Conservation (phyloP, 2,888 invertebrate species). For the Orchestes rusci region DNA sequence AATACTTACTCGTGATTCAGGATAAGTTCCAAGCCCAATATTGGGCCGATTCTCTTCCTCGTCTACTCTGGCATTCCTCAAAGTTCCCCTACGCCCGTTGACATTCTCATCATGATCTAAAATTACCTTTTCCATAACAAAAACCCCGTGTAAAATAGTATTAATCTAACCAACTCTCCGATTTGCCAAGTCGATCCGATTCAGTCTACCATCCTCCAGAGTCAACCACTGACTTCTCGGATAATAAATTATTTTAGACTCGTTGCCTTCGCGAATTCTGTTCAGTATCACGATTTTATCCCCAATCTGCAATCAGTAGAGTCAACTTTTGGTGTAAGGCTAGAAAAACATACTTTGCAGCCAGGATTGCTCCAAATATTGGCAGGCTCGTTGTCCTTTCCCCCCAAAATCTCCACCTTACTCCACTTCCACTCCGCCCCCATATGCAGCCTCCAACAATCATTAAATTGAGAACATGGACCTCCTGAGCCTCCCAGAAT, state of each 20-base stretch:
- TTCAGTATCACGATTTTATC: slow-evolving; percentile 71
- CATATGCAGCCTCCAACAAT: slow-evolving; percentile 85
- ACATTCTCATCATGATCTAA: slow-evolving; percentile 65
- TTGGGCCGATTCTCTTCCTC: too few species aligned
- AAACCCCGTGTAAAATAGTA: too few species aligned
- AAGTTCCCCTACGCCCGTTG: slow-evolving; percentile 60
- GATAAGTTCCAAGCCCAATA: too few species aligned
- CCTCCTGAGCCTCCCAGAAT: slow-evolving; percentile 85
- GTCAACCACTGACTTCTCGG: slow-evolving; percentile 34
- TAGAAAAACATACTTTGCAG: slow-evolving; percentile 54
- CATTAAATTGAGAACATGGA: slow-evolving; percentile 72
- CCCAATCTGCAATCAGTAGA: slow-evolving; percentile 48
- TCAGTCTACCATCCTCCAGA: slow-evolving; percentile 31
- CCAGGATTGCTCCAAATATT: slow-evolving; percentile 93
- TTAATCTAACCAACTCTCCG: slow-evolving; percentile 38
- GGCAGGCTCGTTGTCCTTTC: slow-evolving; percentile 72
- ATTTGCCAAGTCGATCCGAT: slow-evolving; percentile 34
- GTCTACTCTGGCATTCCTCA: too few species aligned
- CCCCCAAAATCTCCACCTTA: slow-evolving; percentile 61
- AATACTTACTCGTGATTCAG: too few species aligned
- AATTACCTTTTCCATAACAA: too few species aligned
- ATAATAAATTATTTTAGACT: slow-evolving; percentile 51
- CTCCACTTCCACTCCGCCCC: slow-evolving; percentile 64
- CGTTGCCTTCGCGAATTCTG: slow-evolving; percentile 50
- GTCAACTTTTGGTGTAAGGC: neutral